These are phyloP conservation scores for Drosophila auraria DNA, from an alignment of 1,140 invertebrate species.

Conservation along the genomic window DNA sequence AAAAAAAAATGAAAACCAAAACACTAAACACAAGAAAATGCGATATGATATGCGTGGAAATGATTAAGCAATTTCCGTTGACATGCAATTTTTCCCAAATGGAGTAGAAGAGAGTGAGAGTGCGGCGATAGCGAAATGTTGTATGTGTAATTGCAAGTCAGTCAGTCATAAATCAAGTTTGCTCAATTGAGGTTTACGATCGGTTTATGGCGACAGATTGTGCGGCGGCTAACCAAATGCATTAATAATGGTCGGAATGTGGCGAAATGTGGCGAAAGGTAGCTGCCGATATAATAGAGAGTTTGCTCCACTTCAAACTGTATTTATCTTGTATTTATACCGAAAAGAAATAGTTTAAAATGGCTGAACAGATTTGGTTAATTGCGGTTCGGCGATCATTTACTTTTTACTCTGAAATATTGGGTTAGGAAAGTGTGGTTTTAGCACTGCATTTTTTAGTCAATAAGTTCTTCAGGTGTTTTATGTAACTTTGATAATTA, in stretches of 20 bases:
- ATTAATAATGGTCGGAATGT: constrained; percentile 41
- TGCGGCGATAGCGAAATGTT: constrained; percentile 19
- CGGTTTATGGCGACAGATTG: constrained; percentile 47
- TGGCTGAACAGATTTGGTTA: constrained; percentile 4
- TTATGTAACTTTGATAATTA: no score
- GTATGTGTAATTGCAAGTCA: constrained; percentile 16
- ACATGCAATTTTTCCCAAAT: constrained; percentile 49
- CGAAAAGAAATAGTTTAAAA: constrained; percentile 16
- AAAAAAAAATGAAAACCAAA: constrained; percentile 5
- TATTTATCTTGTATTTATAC: constrained; percentile 15
- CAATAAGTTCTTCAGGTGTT: no score
- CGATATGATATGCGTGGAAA: constrained; percentile 66
- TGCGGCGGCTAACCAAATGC: constrained; percentile 32
- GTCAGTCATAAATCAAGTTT: constrained; percentile 68
- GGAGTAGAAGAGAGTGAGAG: constrained; percentile 17
- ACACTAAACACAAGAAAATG: constrained; percentile 35
- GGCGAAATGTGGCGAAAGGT: constrained; percentile 47
- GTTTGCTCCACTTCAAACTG: constrained; percentile 10
- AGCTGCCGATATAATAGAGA: constrained; percentile 20
- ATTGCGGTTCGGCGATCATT: background rate
- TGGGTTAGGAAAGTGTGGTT: background rate
- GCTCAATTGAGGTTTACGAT: constrained; percentile 48
- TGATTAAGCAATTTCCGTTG: constrained; percentile 82
- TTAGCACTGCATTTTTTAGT: background rate
- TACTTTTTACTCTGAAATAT: background rate